Evolutionary conservation across 1,140 invertebrate genomes (phyloP).

Genomic region (Achroia grisella): DNA sequence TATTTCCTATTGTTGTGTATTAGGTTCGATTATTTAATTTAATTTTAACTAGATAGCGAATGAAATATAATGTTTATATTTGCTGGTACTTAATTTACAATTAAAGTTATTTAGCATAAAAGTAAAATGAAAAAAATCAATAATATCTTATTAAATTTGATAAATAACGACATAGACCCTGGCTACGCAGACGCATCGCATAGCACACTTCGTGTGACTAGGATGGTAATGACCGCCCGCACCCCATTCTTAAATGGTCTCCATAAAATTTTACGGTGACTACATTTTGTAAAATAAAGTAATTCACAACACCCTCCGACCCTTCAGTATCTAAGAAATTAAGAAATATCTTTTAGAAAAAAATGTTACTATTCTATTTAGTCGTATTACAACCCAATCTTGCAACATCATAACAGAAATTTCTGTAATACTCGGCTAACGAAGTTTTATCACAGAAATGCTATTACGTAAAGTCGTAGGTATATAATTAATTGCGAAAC

Average conservation of each 20-base stretch:
- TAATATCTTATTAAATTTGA: too few species aligned
- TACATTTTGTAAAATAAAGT: slow-evolving; percentile 52
- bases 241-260: slow-evolving; percentile 24
- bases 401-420: background rate
- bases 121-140: too few species aligned
- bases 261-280: slow-evolving; percentile 54
- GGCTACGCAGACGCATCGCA: slow-evolving; percentile 1
- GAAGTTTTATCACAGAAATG: background rate
- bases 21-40: too few species aligned
- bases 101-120: too few species aligned
- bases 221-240: slow-evolving; percentile 31
- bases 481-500: slow-evolving; percentile 1
- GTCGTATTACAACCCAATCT: background rate
- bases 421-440: background rate
- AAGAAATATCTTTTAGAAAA: background rate
- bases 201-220: slow-evolving; percentile 20
- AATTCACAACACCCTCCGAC: slow-evolving; percentile 20
- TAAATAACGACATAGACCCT: slow-evolving; percentile 27
- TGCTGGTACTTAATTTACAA: too few species aligned
- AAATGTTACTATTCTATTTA: background rate
- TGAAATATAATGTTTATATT: too few species aligned
- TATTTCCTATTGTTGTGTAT: too few species aligned
- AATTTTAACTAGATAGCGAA: too few species aligned
- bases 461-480: background rate
- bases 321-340: slow-evolving; percentile 16